Evolutionary conservation across 2,113 vertebrate genomes (phyloP).

Genomic region (Apus apus): DNA sequence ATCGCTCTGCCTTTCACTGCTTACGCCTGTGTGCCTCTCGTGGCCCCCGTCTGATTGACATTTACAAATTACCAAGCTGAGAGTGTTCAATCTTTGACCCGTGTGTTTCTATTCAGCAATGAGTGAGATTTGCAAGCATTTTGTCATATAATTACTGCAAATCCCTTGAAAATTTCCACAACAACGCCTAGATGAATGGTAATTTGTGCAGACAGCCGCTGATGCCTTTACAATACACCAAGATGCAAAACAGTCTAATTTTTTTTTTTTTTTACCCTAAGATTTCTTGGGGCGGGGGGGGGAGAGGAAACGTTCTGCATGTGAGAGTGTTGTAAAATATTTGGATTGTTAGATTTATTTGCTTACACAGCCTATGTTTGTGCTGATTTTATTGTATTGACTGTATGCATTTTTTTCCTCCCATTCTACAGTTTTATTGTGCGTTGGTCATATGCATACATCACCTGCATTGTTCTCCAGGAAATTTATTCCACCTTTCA

Average conservation of each 20-base stretch:
- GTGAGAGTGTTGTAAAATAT: slow-evolving; percentile 67
- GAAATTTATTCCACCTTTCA: slow-evolving; percentile 80
- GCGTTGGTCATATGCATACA: slow-evolving; percentile 76
- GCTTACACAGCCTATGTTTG: slow-evolving; percentile 77
- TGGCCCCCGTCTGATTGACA: slow-evolving; percentile 93
- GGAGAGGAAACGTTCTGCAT: background rate
- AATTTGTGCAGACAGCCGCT: slow-evolving; percentile 85
- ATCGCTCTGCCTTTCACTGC: slow-evolving; percentile 58
- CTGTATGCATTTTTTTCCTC: slow-evolving; percentile 74
- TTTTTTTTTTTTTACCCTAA: slow-evolving; percentile 41
- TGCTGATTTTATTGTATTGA: slow-evolving; percentile 83
- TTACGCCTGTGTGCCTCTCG: slow-evolving; percentile 75
- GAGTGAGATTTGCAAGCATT: slow-evolving; percentile 95
- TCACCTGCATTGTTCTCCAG: slow-evolving; percentile 78
- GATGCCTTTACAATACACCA: slow-evolving; percentile 67
- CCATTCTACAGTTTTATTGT: slow-evolving; percentile 81
- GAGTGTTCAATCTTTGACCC: slow-evolving; percentile 97
- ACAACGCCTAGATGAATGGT: slow-evolving; percentile 88
- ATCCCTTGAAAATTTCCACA: slow-evolving; percentile 96
- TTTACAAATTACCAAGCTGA: slow-evolving; percentile 99
- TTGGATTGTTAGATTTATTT: slow-evolving; percentile 80
- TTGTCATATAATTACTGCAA: slow-evolving; percentile 99
- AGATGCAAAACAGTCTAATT: slow-evolving; percentile 74
- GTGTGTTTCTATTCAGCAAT: slow-evolving; percentile 94
- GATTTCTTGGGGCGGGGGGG: slow-evolving; percentile 50